These are phyloP conservation scores for Lymantria dispar DNA, from an alignment of 2,888 invertebrate genomes.

Conservation along the genomic window DNA sequence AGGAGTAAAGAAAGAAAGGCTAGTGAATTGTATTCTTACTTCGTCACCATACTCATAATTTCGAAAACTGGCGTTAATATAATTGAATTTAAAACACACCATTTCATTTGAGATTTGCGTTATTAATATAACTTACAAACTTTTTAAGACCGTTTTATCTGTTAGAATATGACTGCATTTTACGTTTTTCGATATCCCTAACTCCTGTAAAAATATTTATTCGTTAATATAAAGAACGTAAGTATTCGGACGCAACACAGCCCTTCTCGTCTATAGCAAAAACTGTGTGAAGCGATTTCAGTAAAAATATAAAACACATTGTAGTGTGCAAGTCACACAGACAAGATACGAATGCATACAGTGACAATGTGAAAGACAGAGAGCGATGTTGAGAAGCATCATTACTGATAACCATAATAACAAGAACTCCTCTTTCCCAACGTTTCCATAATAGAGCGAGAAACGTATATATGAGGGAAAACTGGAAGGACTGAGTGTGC, in stretches of 20 bases:
- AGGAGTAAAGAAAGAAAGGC: no score
- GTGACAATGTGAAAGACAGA: constrained; percentile 41
- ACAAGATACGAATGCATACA: constrained; percentile 21
- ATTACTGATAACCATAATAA: constrained; percentile 29
- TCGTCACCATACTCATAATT: no score
- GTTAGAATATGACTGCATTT: no score
- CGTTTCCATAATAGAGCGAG: constrained; percentile 11
- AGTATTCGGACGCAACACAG: neutral
- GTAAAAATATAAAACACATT: constrained; percentile 14
- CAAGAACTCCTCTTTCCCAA: constrained; percentile 29
- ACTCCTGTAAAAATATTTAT: no score
- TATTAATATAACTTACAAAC: no score
- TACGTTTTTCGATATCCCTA: no score
- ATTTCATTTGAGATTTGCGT: no score
- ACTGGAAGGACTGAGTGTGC: constrained; percentile 18
- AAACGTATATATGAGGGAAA: constrained; percentile 17
- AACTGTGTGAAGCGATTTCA: constrained; percentile 6
- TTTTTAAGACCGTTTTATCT: no score
- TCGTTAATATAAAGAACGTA: no score
- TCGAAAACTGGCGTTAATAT: no score
- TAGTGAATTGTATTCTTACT: no score
- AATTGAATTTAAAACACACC: no score
- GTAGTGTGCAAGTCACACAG: constrained; percentile 21
- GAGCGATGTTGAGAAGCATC: constrained; percentile 32
- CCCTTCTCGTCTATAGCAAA: neutral